phyloP scores from a whole-genome alignment of 2,888 invertebrate genomes.

The Fabriciana adippe region DNA sequence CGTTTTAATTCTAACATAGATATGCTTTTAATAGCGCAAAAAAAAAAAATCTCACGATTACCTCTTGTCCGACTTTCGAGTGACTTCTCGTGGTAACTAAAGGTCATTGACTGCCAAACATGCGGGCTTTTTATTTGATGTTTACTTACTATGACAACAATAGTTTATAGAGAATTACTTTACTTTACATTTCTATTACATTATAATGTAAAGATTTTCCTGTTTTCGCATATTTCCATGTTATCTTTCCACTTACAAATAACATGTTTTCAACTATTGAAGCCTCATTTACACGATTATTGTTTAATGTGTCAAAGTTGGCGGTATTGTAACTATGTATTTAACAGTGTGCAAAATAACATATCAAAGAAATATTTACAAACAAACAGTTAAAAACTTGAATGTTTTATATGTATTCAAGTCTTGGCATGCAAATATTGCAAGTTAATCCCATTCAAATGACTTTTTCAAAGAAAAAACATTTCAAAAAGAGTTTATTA shows the following conservation, averaged over 20 bases:
- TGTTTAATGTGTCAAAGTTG: too few relatives aligned
- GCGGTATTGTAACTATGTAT: too few relatives aligned
- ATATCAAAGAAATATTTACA: too few relatives aligned
- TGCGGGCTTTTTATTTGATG: constrained; percentile 47
- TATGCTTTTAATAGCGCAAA: constrained; percentile 21
- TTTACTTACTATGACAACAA: constrained; percentile 23
- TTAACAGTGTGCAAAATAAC: too few relatives aligned
- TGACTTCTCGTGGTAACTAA: constrained; percentile 25
- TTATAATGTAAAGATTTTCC: constrained; percentile 21
- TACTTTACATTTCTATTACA: constrained; percentile 17
- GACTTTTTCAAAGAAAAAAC: too few relatives aligned
- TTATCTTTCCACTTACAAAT: constrained; percentile 11
- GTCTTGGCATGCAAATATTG: too few relatives aligned
- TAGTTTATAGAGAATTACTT: constrained; percentile 2
- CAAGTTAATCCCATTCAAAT: too few relatives aligned
- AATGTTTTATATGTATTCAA: too few relatives aligned
- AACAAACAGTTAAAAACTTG: too few relatives aligned
- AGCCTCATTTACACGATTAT: too few relatives aligned
- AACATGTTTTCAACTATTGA: neutral
- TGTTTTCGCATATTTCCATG: constrained; percentile 15
- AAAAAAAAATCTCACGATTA: constrained; percentile 34
- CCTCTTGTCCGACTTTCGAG: constrained; percentile 25
- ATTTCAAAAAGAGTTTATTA: too few relatives aligned
- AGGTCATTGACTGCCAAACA: constrained; percentile 45
- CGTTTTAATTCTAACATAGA: constrained; percentile 7